phyloP scores from a whole-genome alignment of 2,113 vertebrate species.

The Rhinolophus sinicus region DNA sequence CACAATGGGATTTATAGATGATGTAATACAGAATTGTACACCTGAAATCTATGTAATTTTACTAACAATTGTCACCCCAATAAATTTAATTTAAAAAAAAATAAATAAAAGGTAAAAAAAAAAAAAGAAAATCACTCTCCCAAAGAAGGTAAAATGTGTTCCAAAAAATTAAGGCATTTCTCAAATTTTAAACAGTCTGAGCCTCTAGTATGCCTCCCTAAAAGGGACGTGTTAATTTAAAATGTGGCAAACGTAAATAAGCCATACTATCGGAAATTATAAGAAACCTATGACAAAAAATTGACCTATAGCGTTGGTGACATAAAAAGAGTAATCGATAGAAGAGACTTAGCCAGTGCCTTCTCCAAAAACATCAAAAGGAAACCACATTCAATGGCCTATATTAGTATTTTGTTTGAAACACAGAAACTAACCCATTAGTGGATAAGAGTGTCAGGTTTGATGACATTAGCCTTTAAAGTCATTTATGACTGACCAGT shows the following conservation, averaged over 20 bases:
- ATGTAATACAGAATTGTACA: no score
- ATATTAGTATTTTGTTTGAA: neutral
- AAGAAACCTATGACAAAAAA: neutral
- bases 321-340: neutral
- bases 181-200: neutral
- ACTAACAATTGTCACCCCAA: no score
- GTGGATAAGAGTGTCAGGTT: neutral
- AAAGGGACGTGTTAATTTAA: neutral
- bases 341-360: neutral
- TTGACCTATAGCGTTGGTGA: accelerated
- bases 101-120: no score
- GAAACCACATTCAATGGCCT: neutral
- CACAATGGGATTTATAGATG: no score
- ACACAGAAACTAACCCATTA: neutral
- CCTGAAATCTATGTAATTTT: no score
- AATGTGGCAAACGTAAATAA: neutral
- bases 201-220: neutral
- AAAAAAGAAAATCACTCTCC: neutral
- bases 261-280: neutral
- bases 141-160: neutral
- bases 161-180: neutral
- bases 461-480: neutral
- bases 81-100: no score
- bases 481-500: neutral
- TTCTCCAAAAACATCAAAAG: neutral